phyloP scores from a whole-genome alignment of 1,140 invertebrate species.

The Drosophila guanche region DNA sequence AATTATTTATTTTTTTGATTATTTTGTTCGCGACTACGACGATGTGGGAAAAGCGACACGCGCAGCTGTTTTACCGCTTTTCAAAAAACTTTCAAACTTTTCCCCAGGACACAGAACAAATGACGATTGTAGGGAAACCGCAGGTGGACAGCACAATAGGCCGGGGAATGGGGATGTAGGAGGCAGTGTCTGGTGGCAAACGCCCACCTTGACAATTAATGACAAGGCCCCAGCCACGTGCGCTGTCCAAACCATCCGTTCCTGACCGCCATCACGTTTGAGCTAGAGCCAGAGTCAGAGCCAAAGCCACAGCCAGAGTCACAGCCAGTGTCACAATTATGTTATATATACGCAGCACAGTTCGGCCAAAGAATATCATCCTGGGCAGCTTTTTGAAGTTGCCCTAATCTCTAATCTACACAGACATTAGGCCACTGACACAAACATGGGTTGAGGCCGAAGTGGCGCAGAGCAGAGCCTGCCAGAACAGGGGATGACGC shows the following conservation, averaged over 20 bases:
- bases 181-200: background rate
- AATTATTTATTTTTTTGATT: constrained; percentile 35
- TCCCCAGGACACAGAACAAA: constrained; percentile 10
- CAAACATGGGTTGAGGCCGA: constrained; percentile 38
- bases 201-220: constrained; percentile 68
- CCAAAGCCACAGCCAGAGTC: background rate
- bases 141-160: background rate
- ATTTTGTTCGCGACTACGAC: constrained; percentile 3
- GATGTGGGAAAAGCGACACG: constrained; percentile 19
- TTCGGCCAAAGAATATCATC: constrained; percentile 39
- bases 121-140: constrained; percentile 13
- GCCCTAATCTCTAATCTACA: constrained; percentile 78
- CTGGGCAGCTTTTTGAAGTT: constrained; percentile 55
- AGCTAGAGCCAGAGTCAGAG: background rate
- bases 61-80: constrained; percentile 38
- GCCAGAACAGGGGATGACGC: constrained; percentile 27
- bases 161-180: too few species aligned
- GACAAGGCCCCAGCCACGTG: constrained; percentile 27
- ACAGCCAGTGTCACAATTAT: constrained; percentile 58
- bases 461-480: constrained; percentile 4
- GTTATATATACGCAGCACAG: constrained; percentile 60
- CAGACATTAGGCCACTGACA: constrained; percentile 70
- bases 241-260: constrained; percentile 28
- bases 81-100: constrained; percentile 45
- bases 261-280: constrained; percentile 47